Evolutionary conservation across 2,888 invertebrate species (phyloP), one percentile per base, ranked within the genome.

Genomic region (Arenicola marina): DNA sequence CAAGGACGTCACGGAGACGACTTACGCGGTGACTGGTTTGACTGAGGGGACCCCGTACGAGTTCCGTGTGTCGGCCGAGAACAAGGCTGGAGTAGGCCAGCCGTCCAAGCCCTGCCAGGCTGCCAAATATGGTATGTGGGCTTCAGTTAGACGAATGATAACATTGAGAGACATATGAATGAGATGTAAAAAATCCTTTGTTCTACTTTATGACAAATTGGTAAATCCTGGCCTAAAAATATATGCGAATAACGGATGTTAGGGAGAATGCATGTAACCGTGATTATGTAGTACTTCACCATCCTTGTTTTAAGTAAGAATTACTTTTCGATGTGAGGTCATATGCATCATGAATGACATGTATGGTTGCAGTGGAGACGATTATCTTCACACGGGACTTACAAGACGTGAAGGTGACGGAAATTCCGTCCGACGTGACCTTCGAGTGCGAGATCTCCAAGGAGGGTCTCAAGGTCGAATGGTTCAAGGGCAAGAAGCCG

Each of bases 21-120:
- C 54, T 18, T 33, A 59, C 33, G 54, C 57, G 29, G 55, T 72
- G 18, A 73, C 69, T 11, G 94, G 93, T 78, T 86, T 98, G 24
- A 89, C 91, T 33, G 95, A 95, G 82, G 95, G 95, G 62, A 93
- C 95, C 85, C 90, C 90, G 0, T 94, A 93, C 77, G 91, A 92
- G 79, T 94, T 94, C 88, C 87, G 93, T 24, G 92, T 94, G 0
- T 87, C 89, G 53, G 93, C 93, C 18, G 88, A 92, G 33, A 94
- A 93, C 85, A 91, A 92, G 73, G 96, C 95, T 1, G 97, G 97
- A 11, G 92, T 92, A 0, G 93, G 97, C 18, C 45, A 44, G 24
- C 43, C 63, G 2, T 66, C 66, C 2, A 48, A 48, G 48, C 18
- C 48, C 7, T 21, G 66, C 11, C 58, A 44, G n/a, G 34, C 56